Conservation (phyloP, 2,113 vertebrate genomes). For the Anolis carolinensis region DNA sequence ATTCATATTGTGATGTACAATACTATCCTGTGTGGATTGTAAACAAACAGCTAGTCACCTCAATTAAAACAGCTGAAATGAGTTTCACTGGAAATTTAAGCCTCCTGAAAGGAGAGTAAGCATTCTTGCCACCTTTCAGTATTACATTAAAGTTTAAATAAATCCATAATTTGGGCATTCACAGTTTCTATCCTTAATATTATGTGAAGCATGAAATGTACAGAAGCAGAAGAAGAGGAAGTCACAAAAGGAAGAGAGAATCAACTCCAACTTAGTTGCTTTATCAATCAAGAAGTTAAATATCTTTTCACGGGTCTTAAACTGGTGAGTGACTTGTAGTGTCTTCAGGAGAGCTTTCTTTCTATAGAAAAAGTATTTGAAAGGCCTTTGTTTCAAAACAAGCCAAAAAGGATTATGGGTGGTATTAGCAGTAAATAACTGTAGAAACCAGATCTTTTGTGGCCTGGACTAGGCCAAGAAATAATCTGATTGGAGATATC, state of each 20-base stretch:
- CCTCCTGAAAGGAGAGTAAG: background rate
- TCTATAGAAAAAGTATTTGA: background rate
- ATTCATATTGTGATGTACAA: background rate
- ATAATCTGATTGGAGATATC: too few relatives aligned
- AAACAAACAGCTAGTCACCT: background rate
- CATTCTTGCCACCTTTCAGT: background rate
- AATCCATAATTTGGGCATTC: conserved; percentile 36
- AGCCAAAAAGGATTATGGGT: background rate
- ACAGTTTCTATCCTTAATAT: conserved; percentile 72
- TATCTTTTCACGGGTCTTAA: conserved; percentile 96
- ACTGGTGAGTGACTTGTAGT: conserved; percentile 80
- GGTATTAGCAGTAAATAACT: too few relatives aligned
- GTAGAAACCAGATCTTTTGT: too few relatives aligned
- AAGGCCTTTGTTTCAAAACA: background rate
- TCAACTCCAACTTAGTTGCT: conserved; percentile 96
- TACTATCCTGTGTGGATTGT: background rate
- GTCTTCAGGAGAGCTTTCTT: background rate
- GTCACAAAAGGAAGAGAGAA: conserved; percentile 94
- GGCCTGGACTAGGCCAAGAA: too few relatives aligned
- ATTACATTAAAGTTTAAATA: background rate
- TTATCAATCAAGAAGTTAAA: conserved; percentile 99
- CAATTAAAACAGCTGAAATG: background rate
- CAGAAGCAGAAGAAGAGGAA: conserved; percentile 94
- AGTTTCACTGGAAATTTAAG: background rate
- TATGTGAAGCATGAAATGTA: conserved; percentile 94